These are phyloP conservation scores for Aleiodes alternator DNA, from an alignment of 2,888 invertebrate genomes.

Conservation along the genomic window DNA sequence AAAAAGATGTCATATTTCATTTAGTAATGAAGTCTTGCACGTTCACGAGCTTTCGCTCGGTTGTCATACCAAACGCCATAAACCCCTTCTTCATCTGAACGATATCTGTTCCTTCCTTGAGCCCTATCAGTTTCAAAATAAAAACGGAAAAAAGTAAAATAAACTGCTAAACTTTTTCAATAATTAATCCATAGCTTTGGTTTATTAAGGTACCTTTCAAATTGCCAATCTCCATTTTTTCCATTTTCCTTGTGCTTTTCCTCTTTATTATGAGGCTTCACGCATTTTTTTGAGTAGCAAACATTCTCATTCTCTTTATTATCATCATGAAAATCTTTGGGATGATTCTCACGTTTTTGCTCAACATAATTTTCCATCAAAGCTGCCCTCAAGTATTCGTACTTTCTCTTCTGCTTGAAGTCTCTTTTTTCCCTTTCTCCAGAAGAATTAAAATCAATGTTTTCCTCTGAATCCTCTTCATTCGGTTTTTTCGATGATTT, in stretches of 20 bases:
- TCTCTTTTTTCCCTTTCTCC: conserved; percentile 7
- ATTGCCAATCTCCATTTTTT: conserved; percentile 41
- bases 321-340: conserved; percentile 9
- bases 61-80: conserved; percentile 26
- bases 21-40: conserved; percentile 21
- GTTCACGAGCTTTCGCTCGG: conserved; percentile 34
- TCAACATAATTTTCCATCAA: conserved; percentile 29
- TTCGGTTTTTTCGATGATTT: conserved; percentile 4
- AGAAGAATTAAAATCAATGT: neutral
- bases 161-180: neutral
- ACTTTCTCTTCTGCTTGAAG: conserved; percentile 1
- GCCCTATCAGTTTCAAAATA: conserved; percentile 36
- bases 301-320: neutral
- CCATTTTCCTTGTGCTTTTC: neutral
- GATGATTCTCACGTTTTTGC: conserved; percentile 4
- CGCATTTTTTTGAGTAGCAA: conserved; percentile 38
- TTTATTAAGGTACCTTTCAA: conserved; percentile 35
- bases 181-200: conserved; percentile 24
- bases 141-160: conserved; percentile 22
- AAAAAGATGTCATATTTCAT: conserved; percentile 1
- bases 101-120: conserved; percentile 33
- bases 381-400: neutral
- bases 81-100: conserved; percentile 26
- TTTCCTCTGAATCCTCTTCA: neutral
- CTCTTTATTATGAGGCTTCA: conserved; percentile 12